A percentile compares a stretch with the other conserved stretches of the same genome.
Evolutionary conservation across 2,888 invertebrate species (phyloP).

Genomic region (Sycophila texana): DNA sequence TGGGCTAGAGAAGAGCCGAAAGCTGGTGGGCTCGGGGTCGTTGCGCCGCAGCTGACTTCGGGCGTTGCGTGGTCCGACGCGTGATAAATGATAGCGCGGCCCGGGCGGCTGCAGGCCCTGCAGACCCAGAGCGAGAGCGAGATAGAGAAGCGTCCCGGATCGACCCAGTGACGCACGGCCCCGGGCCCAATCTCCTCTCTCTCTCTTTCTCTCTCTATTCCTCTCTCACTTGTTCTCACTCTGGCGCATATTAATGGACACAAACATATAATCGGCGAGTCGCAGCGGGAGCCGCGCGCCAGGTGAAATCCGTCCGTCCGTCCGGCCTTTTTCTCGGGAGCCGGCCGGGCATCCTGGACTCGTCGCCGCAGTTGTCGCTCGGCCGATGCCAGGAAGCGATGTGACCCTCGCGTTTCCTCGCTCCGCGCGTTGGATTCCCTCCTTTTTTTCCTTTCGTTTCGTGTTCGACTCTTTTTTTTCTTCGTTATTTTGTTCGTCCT

Average conservation of each 20-base stretch:
- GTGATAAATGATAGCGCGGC: conserved; percentile 72
- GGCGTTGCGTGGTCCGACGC: conserved; percentile 55
- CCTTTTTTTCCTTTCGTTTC: not conserved
- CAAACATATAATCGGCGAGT: conserved; percentile 73
- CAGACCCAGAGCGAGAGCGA: conserved; percentile 61
- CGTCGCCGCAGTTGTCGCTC: conserved; percentile 66
- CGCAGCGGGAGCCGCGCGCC: conserved; percentile 69
- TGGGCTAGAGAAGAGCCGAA: too few relatives aligned
- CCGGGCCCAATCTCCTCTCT: conserved; percentile 58
- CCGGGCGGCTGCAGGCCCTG: conserved; percentile 65
- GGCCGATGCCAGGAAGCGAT: conserved; percentile 67
- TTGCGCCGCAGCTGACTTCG: conserved; percentile 50
- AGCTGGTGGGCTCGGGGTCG: conserved; percentile 39
- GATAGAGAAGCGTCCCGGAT: not conserved
- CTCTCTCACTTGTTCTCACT: conserved; percentile 58
- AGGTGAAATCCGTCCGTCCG: conserved; percentile 60
- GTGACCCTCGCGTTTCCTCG: conserved; percentile 53
- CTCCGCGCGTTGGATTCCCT: not conserved
- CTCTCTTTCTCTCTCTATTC: not conserved
- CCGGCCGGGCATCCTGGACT: not conserved
- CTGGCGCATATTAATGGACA: conserved; percentile 74
- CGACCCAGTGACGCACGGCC: conserved; percentile 42
- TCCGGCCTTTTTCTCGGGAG: conserved; percentile 7
- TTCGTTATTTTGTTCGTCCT: not conserved
- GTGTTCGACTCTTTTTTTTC: too few relatives aligned